phyloP scores from a whole-genome alignment of 1,140 invertebrate genomes.

The Stenopsyche tienmushanensis region DNA sequence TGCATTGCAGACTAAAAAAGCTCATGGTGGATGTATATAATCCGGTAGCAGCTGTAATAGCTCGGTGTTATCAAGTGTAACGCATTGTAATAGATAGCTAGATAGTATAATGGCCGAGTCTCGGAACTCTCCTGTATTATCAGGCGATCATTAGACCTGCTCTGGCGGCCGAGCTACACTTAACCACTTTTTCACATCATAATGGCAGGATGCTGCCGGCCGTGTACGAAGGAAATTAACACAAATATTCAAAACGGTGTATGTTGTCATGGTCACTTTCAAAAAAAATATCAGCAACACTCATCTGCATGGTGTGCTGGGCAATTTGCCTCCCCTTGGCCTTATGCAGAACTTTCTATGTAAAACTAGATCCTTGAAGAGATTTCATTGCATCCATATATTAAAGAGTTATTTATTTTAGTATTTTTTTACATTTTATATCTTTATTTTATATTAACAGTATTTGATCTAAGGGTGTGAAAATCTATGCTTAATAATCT shows the following conservation, averaged over 20 bases:
- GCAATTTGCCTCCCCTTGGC: too few species aligned
- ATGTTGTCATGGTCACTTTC: not conserved
- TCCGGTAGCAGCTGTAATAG: constrained; percentile 16
- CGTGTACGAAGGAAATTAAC: constrained; percentile 2
- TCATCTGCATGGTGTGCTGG: too few species aligned
- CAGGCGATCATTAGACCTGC: constrained; percentile 14
- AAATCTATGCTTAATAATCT: too few species aligned
- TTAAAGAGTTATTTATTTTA: too few species aligned
- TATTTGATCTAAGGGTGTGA: too few species aligned
- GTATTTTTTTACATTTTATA: too few species aligned
- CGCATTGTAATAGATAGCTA: constrained; percentile 26
- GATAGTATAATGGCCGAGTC: not conserved
- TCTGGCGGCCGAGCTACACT: constrained; percentile 10
- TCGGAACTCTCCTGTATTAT: constrained; percentile 1
- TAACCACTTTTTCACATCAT: constrained; percentile 18
- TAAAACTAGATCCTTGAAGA: too few species aligned
- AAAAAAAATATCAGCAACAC: constrained; percentile 1
- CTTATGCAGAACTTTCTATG: too few species aligned
- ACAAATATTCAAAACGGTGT: constrained; percentile 10
- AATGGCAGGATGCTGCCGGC: constrained; percentile 20
- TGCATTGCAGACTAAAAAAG: too few species aligned
- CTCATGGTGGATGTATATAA: not conserved
- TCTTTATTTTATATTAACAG: too few species aligned
- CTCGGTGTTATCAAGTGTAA: constrained; percentile 7
- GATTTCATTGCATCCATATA: too few species aligned